These are phyloP conservation scores for Berghia stephanieae DNA, from an alignment of 1,140 invertebrate genomes.

Conservation along the genomic window DNA sequence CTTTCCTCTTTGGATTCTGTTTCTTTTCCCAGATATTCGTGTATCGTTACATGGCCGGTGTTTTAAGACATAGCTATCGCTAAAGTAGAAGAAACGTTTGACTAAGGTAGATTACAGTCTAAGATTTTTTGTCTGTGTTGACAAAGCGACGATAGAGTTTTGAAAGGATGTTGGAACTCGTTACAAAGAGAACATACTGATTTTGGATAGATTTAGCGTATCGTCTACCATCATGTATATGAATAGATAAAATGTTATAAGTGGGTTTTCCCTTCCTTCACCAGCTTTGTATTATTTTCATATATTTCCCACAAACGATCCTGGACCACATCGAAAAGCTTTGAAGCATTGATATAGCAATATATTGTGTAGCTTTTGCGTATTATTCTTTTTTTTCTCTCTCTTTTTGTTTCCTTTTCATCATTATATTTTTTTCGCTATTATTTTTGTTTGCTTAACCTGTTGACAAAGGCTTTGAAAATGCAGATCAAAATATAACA, in stretches of 20 bases:
- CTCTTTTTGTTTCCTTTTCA: no score
- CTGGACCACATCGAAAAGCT: no score
- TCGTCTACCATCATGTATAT: neutral
- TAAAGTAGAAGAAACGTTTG: constrained; percentile 18
- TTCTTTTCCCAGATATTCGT: constrained; percentile 7
- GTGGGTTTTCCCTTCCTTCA: neutral
- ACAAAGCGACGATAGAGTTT: neutral
- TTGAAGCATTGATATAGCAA: no score
- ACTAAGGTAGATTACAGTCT: neutral
- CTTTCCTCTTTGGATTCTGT: constrained; percentile 13
- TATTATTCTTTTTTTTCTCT: no score
- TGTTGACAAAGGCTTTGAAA: no score
- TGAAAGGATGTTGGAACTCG: neutral
- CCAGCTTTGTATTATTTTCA: neutral
- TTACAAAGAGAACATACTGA: neutral
- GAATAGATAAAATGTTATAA: no score
- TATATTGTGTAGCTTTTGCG: no score
- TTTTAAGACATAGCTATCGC: neutral
- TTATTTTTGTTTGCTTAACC: no score
- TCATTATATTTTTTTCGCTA: no score
- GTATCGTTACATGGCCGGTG: neutral
- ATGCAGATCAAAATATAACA: no score
- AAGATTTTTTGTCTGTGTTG: neutral
- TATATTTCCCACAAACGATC: no score
- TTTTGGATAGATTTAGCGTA: neutral